Base-by-base conservation (phyloP, 2,888 invertebrate genomes). In the Steinernema scapterisci region DNA sequence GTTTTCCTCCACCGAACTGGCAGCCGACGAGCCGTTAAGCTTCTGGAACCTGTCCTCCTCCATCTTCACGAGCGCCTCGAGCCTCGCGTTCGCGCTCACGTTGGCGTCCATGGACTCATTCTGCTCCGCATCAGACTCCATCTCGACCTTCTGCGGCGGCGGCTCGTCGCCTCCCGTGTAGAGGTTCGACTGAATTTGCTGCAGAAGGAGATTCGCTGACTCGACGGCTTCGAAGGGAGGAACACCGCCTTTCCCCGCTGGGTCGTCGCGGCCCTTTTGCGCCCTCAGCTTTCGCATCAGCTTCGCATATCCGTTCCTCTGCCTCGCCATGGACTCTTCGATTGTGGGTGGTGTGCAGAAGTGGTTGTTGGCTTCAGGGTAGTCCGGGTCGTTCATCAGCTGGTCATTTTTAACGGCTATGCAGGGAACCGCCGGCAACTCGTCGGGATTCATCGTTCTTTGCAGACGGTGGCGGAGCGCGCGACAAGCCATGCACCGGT, bases 381-480 rank as follows among this genome's bases (percentile, higher is more conserved):
- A 81, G 71, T 83, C 81, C 48, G 81, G 81, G 52, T 81, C 81
- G 63, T 81, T 81, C 72, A 81, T 81, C 52, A 81, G 76, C 52
- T 84, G 54, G 27, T 83, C 81, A 56, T 81, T 81, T 54, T 81
- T 81, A 23, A 81, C 81, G 2, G 81, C 81, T 21, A 81, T 81
- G 52, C 81, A 81, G 0, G 81, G 81, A 21, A 81, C 79, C 21
- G 81, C 81, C 19, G 81, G 81, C 23, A 81, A 70, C 21, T 81
- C 77, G n/a, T 83, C 83, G 45, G 77, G 77, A 44, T 81, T 77
- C 56, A 83, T 43, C 19, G 76, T 73, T 7, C 83, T 54, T 48
- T 83, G 83, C 13, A 81, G 79, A 19, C 83, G 75, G 31, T 83
- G 82, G n/a, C 81, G 51, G 25, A 81, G 76, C 1, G 81, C 83